Conservation (phyloP, 2,113 vertebrate species). For the Plotosus lineatus region DNA sequence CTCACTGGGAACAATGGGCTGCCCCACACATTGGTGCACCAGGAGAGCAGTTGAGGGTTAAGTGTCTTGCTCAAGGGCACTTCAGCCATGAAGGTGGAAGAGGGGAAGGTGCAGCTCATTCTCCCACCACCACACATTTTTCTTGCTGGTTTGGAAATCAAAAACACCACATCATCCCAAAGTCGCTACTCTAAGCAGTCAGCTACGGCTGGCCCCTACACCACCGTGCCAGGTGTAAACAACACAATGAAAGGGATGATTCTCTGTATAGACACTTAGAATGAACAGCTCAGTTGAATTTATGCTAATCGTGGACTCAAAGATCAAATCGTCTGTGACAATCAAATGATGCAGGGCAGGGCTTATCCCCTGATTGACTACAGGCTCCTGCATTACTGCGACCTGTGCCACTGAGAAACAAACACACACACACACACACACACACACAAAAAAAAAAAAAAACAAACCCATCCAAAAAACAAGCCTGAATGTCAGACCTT, state of each 20-base stretch:
- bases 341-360: constrained; percentile 14
- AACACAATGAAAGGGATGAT: constrained; percentile 22
- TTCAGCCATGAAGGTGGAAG: too few relatives aligned
- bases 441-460: background rate
- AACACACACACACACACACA: too few relatives aligned
- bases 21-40: too few relatives aligned
- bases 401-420: background rate
- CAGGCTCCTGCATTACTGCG: background rate
- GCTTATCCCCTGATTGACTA: constrained; percentile 33
- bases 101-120: too few relatives aligned
- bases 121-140: too few relatives aligned
- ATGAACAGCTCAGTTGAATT: background rate
- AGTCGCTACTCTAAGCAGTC: too few relatives aligned
- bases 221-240: background rate
- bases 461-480: background rate
- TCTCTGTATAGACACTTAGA: background rate
- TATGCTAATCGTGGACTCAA: constrained; percentile 39
- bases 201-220: too few relatives aligned
- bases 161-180: too few relatives aligned
- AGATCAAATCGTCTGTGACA: constrained; percentile 46
- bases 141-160: too few relatives aligned
- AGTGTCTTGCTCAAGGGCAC: too few relatives aligned
- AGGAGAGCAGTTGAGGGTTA: too few relatives aligned
- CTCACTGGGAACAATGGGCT: too few relatives aligned
- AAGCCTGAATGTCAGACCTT: constrained; percentile 11